These are phyloP conservation scores for Melikaiella ostensackeni DNA, from an alignment of 2,888 invertebrate species.

Conservation along the genomic window DNA sequence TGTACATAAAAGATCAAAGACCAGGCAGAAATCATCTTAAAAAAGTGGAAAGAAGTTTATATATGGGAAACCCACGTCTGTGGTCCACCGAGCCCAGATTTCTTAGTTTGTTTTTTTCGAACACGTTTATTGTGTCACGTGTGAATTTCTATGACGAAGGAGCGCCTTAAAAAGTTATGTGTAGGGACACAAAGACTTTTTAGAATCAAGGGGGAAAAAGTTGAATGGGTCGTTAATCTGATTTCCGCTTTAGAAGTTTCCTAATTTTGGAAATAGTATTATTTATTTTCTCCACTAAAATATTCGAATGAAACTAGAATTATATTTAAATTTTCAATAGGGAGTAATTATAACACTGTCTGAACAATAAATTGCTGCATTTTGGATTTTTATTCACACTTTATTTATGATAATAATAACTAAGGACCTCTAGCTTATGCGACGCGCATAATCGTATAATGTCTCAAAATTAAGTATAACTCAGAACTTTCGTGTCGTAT, in stretches of 20 bases:
- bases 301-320: no score
- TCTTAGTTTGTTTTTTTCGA: conserved; percentile 29
- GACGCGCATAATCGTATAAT: no score
- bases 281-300: no score
- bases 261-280: background rate
- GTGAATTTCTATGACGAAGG: conserved; percentile 33
- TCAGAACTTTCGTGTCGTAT: no score
- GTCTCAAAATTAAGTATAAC: no score
- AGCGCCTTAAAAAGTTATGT: conserved; percentile 9
- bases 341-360: no score
- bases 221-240: conserved; percentile 1
- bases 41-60: conserved; percentile 27
- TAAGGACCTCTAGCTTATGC: no score
- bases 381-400: no score
- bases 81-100: conserved; percentile 26
- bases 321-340: no score
- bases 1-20: conserved; percentile 39
- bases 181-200: background rate
- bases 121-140: conserved; percentile 22
- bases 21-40: conserved; percentile 17
- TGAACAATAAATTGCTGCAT: no score
- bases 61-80: conserved; percentile 25
- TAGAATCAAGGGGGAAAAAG: background rate
- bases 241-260: background rate
- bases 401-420: no score